These are phyloP conservation scores for Colius striatus DNA, from an alignment of 2,113 vertebrate species.

Conservation along the genomic window DNA sequence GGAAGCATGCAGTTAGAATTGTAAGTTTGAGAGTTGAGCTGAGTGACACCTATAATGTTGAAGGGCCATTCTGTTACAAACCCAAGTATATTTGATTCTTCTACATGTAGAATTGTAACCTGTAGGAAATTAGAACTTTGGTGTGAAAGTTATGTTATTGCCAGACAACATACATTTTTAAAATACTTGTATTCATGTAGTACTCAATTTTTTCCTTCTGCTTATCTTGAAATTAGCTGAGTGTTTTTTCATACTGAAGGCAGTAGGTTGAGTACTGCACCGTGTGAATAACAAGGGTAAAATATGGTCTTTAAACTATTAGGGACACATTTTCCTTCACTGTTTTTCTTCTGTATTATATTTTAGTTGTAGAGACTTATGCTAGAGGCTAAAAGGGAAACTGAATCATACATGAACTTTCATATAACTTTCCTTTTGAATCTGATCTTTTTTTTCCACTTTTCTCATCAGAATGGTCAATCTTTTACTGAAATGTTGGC, in stretches of 20 bases:
- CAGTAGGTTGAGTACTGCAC: neutral
- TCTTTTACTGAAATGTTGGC: neutral
- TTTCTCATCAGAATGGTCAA: neutral
- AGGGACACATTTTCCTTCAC: neutral
- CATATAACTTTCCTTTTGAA: constrained; percentile 3
- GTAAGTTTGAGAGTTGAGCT: neutral
- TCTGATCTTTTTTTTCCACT: neutral
- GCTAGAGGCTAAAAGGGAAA: constrained; percentile 6
- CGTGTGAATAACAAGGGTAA: neutral
- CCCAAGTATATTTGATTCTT: no score
- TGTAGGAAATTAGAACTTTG: neutral
- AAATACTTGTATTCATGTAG: neutral
- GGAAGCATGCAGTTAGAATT: neutral
- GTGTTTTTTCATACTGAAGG: neutral
- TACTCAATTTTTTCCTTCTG: neutral
- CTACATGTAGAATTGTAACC: neutral
- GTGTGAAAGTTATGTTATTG: neutral
- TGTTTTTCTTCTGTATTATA: neutral
- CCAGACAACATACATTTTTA: neutral
- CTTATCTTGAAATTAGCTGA: neutral
- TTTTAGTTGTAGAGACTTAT: neutral
- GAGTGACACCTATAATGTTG: neutral
- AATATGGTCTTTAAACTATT: neutral
- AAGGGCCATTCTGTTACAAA: neutral
- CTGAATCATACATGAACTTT: neutral